Evolutionary conservation across 2,113 vertebrate genomes (phyloP), one percentile per base, ranked within the genome.

Genomic region (Variabilichromis moorii): DNA sequence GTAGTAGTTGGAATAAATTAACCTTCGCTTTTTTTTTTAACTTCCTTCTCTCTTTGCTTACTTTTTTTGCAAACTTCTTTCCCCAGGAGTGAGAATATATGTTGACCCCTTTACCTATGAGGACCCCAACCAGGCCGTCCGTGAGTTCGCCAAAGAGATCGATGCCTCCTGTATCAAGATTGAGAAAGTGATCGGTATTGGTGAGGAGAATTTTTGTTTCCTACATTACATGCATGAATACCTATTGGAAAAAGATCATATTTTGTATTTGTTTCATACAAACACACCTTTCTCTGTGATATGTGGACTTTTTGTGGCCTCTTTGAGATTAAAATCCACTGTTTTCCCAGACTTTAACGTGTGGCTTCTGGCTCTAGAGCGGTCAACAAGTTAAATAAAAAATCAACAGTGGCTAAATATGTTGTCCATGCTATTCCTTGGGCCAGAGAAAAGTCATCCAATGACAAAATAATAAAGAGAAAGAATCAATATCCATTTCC

Each of bases 151-250:
- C 95, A 99, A 99, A 95, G 99, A 99, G 97, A 99, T 99, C 0
- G 98, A 99, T 61, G 98, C 98, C 5, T 99, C 99, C 82, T 99
- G 98, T 81, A 99, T 99, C 93, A 99, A 99, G 96, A 99, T 99
- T 24, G 99, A 99, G 96, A 99, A 99, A 97, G 99, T 99, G 68
- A 99, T 99, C 59, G 99, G 99, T 84, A 98, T 99, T 13, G 99
- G 99, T 99, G 95, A 97, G 94, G 17, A 82, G 21, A 12, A 1
- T 1, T 2, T 14, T 86, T 83, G 7, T 12, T 17, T 45, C 78
- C 21, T 16, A 42, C 7, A 10, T 3, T 35, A 26, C 12, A 59
- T 9, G 33, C 88, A 85, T 80, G 42, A 57, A 42, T 54, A 19
- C 50, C 7, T 50, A 80, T 86, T 82, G 40, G 61, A 3, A 88